Evolutionary conservation across 2,113 vertebrate species (phyloP).

Genomic region (Cisticola juncidis): DNA sequence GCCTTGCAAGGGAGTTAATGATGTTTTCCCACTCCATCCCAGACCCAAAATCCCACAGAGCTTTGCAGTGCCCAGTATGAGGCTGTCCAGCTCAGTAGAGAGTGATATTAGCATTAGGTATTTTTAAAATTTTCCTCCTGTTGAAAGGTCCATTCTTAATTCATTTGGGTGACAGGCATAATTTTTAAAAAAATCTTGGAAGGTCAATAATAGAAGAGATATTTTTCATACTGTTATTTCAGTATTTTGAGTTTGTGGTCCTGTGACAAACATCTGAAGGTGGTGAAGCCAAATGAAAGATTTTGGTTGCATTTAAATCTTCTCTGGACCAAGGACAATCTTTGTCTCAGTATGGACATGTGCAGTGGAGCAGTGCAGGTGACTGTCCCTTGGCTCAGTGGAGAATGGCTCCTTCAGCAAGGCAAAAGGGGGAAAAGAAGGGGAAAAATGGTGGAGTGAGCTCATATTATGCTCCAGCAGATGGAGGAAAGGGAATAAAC

Average conservation of each 20-base stretch:
- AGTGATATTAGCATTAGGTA: background rate
- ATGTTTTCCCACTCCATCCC: background rate
- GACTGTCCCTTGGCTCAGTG: background rate
- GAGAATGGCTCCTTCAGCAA: background rate
- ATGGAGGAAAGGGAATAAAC: constrained; percentile 33
- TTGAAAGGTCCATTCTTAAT: constrained; percentile 6
- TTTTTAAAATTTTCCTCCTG: background rate
- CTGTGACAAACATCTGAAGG: background rate
- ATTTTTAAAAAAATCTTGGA: background rate
- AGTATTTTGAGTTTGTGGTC: background rate
- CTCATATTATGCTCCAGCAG: background rate
- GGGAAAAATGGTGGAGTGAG: background rate
- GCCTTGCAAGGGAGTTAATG: background rate
- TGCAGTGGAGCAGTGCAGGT: background rate
- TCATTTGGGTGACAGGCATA: background rate
- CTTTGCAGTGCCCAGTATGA: rapidly evolving
- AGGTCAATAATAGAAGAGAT: background rate
- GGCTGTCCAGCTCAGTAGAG: background rate
- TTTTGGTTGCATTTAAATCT: background rate
- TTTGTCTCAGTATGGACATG: background rate
- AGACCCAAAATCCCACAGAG: background rate
- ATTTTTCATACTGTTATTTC: background rate
- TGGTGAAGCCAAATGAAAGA: background rate
- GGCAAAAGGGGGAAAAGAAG: background rate
- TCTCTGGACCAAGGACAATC: background rate